Conservation (phyloP, 1,140 invertebrate genomes). For the Elysia chlorotica region DNA sequence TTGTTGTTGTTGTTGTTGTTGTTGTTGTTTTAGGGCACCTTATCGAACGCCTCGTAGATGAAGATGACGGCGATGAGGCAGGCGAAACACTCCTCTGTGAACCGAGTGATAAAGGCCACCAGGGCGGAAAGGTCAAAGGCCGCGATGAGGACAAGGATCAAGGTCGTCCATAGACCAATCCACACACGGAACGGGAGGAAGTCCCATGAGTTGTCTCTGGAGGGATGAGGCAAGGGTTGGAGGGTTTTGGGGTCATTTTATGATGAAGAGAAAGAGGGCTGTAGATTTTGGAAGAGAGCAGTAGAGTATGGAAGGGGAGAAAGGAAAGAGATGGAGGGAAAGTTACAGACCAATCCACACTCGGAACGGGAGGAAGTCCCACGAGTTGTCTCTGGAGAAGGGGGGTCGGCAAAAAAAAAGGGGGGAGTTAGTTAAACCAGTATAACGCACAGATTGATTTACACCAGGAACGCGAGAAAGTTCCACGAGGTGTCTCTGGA, state of each 20-base stretch:
- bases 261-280: no score
- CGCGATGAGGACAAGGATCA: constrained; percentile 89
- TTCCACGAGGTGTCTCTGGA: no score
- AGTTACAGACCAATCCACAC: constrained; percentile 92
- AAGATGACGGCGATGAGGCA: constrained; percentile 98
- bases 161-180: constrained; percentile 92
- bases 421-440: no score
- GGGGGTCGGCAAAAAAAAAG: no score
- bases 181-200: constrained; percentile 92
- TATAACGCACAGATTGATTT: no score
- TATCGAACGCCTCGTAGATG: constrained; percentile 89
- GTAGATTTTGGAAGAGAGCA: no score
- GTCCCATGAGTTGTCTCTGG: constrained; percentile 76
- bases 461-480: no score
- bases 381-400: background rate
- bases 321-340: no score
- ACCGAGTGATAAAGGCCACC: constrained; percentile 97
- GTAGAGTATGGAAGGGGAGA: no score
- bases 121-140: constrained; percentile 96
- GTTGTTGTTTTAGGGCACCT: constrained; percentile 45
- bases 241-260: no score
- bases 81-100: constrained; percentile 99
- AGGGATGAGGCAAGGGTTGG: background rate
- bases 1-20: no score
- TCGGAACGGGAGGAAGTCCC: background rate